phyloP scores from a whole-genome alignment of 2,113 vertebrate genomes.

The Spermophilus dauricus region DNA sequence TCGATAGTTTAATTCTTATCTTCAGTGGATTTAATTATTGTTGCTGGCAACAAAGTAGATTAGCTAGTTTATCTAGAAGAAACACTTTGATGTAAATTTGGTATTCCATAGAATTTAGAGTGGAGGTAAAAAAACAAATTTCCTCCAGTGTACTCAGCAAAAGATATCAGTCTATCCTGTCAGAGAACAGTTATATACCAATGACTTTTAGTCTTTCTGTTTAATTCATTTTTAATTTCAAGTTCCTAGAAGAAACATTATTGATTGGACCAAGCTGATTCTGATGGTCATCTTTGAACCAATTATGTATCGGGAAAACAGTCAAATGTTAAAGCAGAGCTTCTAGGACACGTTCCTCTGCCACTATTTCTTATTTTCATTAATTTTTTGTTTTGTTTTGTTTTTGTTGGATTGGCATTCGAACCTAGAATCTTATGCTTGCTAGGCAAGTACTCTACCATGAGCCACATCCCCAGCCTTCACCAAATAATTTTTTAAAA shows the following conservation, averaged over 20 bases:
- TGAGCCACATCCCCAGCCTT: too few species aligned
- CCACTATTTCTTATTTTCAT: neutral
- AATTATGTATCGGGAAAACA: neutral
- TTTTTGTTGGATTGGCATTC: too few species aligned
- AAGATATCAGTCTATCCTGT: neutral
- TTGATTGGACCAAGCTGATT: neutral
- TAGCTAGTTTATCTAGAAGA: conserved; percentile 30
- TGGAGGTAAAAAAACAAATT: neutral
- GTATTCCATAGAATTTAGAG: conserved; percentile 40
- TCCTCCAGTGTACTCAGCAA: neutral
- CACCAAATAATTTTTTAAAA: too few species aligned
- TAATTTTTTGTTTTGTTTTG: neutral
- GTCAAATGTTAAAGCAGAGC: neutral
- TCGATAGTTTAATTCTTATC: neutral
- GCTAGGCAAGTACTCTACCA: too few species aligned
- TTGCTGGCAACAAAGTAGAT: neutral
- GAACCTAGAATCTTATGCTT: too few species aligned
- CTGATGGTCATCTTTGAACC: conserved; percentile 9
- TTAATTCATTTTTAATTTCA: conserved; percentile 56
- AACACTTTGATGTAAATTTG: neutral
- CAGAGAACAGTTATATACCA: conserved; percentile 8
- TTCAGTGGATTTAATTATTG: conserved; percentile 32
- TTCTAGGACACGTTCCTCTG: neutral
- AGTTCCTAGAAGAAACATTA: conserved; percentile 28
- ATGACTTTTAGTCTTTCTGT: neutral